phyloP scores from a whole-genome alignment of 2,888 invertebrate species.

The Labia minor region DNA sequence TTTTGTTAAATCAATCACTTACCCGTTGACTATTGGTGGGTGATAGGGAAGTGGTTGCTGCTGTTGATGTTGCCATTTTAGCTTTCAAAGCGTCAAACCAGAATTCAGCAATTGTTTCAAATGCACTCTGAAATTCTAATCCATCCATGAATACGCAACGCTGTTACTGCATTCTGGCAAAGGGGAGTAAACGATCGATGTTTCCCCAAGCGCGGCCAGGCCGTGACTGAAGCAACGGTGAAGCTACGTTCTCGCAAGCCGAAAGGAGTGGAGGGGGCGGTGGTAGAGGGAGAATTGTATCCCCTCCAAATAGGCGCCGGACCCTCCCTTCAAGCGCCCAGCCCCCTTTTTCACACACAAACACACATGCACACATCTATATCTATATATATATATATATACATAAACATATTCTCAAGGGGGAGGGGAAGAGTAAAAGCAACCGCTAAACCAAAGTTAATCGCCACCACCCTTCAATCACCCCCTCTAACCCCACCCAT shows the following conservation, averaged over 20 bases:
- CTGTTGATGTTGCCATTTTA: conserved; percentile 32
- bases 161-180: not conserved
- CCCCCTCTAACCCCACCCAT: too few species aligned
- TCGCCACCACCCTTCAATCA: too few species aligned
- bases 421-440: too few species aligned
- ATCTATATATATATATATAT: too few species aligned
- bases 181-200: not conserved
- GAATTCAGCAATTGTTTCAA: conserved; percentile 96
- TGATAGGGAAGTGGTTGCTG: conserved; percentile 19
- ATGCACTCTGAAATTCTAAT: conserved; percentile 97
- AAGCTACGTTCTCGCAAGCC: not conserved
- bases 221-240: not conserved
- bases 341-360: not conserved
- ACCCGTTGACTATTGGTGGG: not conserved
- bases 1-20: not conserved
- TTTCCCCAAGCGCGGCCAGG: not conserved
- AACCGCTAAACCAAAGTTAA: too few species aligned
- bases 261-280: not conserved
- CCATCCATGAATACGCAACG: conserved; percentile 18
- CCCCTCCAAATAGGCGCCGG: not conserved
- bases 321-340: too few species aligned
- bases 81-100: conserved; percentile 80
- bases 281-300: not conserved
- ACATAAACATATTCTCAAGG: not conserved
- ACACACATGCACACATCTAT: too few species aligned